Evolutionary conservation across 2,113 vertebrate species (phyloP), one percentile per base, ranked within the genome.

Genomic region (Boleophthalmus pectinirostris): DNA sequence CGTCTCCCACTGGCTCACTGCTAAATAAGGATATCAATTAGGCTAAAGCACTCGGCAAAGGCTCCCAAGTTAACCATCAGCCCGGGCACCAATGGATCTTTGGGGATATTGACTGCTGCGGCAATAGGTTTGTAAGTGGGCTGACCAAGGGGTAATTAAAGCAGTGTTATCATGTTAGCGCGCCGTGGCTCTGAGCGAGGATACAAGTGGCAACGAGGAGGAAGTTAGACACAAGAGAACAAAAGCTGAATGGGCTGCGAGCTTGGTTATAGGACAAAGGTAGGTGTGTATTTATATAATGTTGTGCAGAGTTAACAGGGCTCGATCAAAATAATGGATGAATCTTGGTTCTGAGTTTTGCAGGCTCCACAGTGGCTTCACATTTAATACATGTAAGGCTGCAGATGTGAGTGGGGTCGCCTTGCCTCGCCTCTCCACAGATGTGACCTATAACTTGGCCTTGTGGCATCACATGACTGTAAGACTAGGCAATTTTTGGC

Each of bases 11-110:
- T 92, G 92, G 92, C 89, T 93, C 90, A 90, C 90, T 92, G 90
- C 90, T 92, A 93, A 94, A 93, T 93, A 94, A 92, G 93, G 94
- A 93, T 93, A 93, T 93, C 92, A 94, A 94, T 94, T 93, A 94
- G 92, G 93, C 89, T 93, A 90, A 93, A 94, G 90, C 91, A 90
- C 91, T 91, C 87, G 78, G 87, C 88, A 93, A 93, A 92, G 87
- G 91, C 92, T 93, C 93, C 93, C 93, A 93, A 92, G 93, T 93
- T 93, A 94, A 93, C 91, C 89, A 93, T 94, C 91, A 93, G 90
- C 89, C 83, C 69, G 87, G 90, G 92, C 91, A 86, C 89, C 91
- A 94, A 94, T 93, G 90, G 89, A 94, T 94, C 92, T 93, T 93
- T 89, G 88, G 93, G 93, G 93, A 94, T 94, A 93, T 93, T 92